These are phyloP conservation scores for Lerista edwardsae DNA, from an alignment of 2,797 vertebrate species.

Conservation along the genomic window DNA sequence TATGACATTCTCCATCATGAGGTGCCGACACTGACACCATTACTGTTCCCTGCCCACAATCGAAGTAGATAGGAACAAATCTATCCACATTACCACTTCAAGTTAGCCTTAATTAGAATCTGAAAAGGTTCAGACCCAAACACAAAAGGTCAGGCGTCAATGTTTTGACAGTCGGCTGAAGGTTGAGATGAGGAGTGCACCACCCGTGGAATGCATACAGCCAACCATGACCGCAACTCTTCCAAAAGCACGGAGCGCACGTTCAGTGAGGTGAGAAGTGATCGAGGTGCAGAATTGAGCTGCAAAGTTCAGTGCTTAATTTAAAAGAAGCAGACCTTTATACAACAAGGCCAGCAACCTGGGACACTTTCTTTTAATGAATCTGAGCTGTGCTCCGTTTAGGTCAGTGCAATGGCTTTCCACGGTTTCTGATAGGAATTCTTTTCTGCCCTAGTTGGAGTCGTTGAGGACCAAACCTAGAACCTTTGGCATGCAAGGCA, in stretches of 20 bases:
- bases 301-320: neutral
- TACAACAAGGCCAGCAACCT: neutral
- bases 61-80: slow-evolving; percentile 35
- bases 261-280: no score
- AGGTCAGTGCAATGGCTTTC: no score
- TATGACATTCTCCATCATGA: slow-evolving; percentile 54
- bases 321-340: neutral
- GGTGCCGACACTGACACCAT: slow-evolving; percentile 6
- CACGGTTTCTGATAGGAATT: no score
- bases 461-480: no score
- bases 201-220: neutral
- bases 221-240: no score
- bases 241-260: no score
- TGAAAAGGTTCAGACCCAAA: slow-evolving; percentile 12
- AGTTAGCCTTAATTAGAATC: slow-evolving; percentile 33
- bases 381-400: no score
- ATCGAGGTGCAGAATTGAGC: neutral
- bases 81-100: slow-evolving; percentile 32
- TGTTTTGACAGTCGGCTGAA: slow-evolving; percentile 34
- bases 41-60: slow-evolving; percentile 43
- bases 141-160: neutral
- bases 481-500: no score
- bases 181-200: slow-evolving; percentile 27
- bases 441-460: no score
- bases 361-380: neutral